These are phyloP conservation scores for Eubucco bourcierii DNA, from an alignment of 2,113 vertebrate genomes.

Conservation along the genomic window DNA sequence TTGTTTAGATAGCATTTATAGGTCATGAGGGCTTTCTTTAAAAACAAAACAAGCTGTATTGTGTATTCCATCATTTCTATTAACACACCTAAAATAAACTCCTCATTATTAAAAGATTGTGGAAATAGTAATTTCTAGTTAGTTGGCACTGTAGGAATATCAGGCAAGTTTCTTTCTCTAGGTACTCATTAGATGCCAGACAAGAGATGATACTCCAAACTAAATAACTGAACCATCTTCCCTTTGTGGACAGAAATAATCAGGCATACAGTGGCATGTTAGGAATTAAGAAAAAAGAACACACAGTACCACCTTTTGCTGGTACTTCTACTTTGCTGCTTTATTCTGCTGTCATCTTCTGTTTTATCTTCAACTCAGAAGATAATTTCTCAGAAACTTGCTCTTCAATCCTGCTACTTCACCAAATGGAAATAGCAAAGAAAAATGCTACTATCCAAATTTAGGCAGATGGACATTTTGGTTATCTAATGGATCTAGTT, in stretches of 20 bases:
- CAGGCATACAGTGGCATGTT: background rate
- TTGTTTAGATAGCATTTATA: conserved; percentile 16
- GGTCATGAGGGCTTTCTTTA: background rate
- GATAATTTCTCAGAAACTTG: background rate
- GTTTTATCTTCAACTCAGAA: background rate
- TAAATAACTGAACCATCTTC: background rate
- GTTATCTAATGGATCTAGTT: background rate
- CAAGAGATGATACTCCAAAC: background rate
- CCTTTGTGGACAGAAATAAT: background rate
- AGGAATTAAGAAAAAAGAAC: background rate
- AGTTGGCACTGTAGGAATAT: background rate
- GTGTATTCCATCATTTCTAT: background rate
- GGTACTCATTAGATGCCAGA: background rate
- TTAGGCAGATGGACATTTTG: background rate
- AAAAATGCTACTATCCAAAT: background rate
- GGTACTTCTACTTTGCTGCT: background rate
- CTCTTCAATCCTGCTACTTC: background rate
- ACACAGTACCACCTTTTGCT: background rate
- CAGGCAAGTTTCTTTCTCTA: background rate
- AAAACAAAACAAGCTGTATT: background rate
- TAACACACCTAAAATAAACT: conserved; percentile 4
- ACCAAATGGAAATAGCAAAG: background rate
- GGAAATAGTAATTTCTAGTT: background rate
- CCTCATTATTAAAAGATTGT: background rate
- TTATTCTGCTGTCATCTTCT: background rate